These are phyloP conservation scores for Myotis vivesi DNA, from an alignment of 2,797 vertebrate species.

Conservation along the genomic window DNA sequence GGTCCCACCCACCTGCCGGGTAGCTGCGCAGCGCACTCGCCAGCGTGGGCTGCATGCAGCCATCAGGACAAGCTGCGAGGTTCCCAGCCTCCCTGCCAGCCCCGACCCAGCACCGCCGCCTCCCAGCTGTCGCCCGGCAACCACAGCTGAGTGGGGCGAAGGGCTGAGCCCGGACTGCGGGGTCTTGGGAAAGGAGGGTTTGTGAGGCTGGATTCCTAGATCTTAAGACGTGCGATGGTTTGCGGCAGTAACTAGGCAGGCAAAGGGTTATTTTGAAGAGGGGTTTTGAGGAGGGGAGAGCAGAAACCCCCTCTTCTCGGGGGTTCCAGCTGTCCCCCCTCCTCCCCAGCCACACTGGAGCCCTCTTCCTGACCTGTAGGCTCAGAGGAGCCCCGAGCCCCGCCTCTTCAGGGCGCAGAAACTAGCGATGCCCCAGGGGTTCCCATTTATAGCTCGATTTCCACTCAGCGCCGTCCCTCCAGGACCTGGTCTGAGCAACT, in stretches of 20 bases:
- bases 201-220: neutral
- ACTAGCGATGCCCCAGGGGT: constrained; percentile 38
- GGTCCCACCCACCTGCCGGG: constrained; percentile 60
- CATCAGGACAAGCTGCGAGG: constrained; percentile 73
- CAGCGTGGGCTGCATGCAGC: constrained; percentile 10
- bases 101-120: neutral
- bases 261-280: neutral
- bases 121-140: constrained; percentile 69
- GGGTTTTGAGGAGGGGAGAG: neutral
- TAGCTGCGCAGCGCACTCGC: constrained; percentile 56
- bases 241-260: neutral
- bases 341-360: neutral
- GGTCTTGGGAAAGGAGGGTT: constrained; percentile 35
- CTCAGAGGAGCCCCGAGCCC: neutral
- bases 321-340: neutral
- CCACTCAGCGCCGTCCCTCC: constrained; percentile 66
- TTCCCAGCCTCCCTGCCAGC: constrained; percentile 70
- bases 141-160: neutral
- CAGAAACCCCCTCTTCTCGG: neutral
- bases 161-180: neutral
- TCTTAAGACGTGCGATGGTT: neutral
- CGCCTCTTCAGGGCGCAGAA: constrained; percentile 65
- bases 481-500: constrained; percentile 67
- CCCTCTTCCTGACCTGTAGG: constrained; percentile 64
- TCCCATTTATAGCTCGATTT: constrained; percentile 74